phyloP scores from a whole-genome alignment of 2,113 vertebrate species.

The Megaceryle maxima region DNA sequence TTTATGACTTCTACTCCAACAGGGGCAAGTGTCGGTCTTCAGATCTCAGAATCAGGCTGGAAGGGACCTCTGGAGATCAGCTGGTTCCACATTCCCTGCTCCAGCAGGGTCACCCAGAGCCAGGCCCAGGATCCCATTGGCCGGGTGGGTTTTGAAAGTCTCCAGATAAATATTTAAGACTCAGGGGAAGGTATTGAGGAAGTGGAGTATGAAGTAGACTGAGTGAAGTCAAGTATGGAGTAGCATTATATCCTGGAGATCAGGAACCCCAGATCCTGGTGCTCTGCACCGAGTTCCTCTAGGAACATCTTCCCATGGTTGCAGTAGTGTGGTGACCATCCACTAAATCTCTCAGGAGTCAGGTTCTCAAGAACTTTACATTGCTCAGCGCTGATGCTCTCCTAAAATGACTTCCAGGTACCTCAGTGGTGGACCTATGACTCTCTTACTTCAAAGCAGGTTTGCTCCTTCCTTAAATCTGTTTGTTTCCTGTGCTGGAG shows the following conservation, averaged over 20 bases:
- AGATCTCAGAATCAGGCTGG: no score
- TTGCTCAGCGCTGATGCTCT: background rate
- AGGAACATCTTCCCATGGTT: background rate
- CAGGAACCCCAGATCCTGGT: rapidly evolving
- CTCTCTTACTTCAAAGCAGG: background rate
- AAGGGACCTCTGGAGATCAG: no score
- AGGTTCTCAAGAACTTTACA: background rate
- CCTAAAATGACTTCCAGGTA: background rate
- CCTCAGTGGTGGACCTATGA: background rate
- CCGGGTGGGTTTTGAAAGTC: no score
- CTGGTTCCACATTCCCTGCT: no score
- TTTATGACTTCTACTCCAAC: background rate
- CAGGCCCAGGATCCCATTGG: no score
- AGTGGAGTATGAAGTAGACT: background rate
- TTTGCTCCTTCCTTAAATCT: background rate
- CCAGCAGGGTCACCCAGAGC: no score
- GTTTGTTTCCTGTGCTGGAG: background rate
- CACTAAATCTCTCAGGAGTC: background rate
- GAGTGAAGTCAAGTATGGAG: no score
- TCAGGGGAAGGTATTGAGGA: background rate
- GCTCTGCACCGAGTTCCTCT: background rate
- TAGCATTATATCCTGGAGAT: no score
- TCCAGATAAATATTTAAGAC: no score
- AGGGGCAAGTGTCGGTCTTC: background rate
- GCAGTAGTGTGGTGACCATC: no score